Base-by-base conservation (phyloP, 2,888 invertebrate species). In the Agrochola lychnidis region DNA sequence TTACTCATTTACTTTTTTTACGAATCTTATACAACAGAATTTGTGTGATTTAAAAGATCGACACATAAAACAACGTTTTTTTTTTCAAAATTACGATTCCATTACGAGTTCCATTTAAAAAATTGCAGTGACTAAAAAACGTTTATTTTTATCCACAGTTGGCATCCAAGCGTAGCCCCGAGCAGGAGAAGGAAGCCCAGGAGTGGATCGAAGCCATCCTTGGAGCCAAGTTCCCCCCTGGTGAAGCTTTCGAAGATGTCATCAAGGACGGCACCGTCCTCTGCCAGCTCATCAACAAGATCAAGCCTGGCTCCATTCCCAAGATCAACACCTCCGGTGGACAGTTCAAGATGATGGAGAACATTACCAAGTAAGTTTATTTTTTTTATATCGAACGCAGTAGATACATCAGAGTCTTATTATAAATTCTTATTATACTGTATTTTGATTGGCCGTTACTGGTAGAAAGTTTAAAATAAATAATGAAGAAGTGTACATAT, bases 321-420 rank as follows among this genome's bases (percentile, higher is more conserved):
- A 99, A 99, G 96, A 98, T 99, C 97, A 99, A 99, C 97, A 98
- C 98, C 88, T 97, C 98, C 68, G 99, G 99, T 89, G 99, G 99
- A 93, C 99, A 99, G 94, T 99, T 99, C 98, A 99, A 99, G 94
- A 98, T 99, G 98, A 99, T 99, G 99, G 99, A 99, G 96, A 99
- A 99, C 97, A 99, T 99, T 95, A 99, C 99, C 97, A 97, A 98
- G 98, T 99, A 94, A 97, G 98, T 96, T 42, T 42, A 16, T 3
- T 19, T 14, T 16, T 45, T 45, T 42, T 14, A 30, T 22, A 59
- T 59, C 7, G 3, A 69, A 48, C 51, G 9, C 16, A 16, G 9
- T n/a, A 25, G 12, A 69, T 63, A 30, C 40, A 42, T 57, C 14
- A 68, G 36, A n/a, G 12, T 25, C 14, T 5, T n/a, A 53, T 45